These are phyloP conservation scores for Drosophila seguyi DNA, from an alignment of 1,140 invertebrate species.

Conservation along the genomic window DNA sequence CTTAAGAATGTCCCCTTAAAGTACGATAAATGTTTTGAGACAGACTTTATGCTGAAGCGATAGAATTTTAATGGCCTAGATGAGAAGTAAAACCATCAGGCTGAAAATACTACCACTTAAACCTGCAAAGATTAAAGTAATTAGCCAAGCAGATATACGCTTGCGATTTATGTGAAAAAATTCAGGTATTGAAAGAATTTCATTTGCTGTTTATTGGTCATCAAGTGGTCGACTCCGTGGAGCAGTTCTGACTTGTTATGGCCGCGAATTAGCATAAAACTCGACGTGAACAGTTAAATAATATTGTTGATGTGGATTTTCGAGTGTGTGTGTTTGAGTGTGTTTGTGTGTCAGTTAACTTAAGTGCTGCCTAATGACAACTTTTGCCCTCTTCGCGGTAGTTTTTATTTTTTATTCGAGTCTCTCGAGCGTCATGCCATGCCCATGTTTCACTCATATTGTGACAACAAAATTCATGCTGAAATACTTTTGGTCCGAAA, in stretches of 20 bases:
- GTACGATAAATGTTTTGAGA: constrained; percentile 1
- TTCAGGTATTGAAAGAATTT: constrained; percentile 15
- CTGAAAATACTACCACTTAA: constrained; percentile 1
- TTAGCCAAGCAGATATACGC: constrained; percentile 9
- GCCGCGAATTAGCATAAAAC: constrained; percentile 73
- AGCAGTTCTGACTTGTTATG: constrained; percentile 42
- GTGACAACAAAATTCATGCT: constrained; percentile 80
- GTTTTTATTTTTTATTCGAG: constrained; percentile 32
- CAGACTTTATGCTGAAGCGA: not conserved
- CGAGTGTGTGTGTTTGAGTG: constrained; percentile 6
- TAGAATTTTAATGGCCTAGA: not conserved
- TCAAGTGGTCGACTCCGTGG: constrained; percentile 33
- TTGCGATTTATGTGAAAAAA: constrained; percentile 6
- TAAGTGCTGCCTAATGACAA: constrained; percentile 76
- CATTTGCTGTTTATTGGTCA: constrained; percentile 46
- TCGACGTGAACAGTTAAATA: constrained; percentile 81
- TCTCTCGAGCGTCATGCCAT: constrained; percentile 32
- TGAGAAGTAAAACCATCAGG: constrained; percentile 1
- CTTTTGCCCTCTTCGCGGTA: constrained; percentile 35
- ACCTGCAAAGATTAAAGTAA: constrained; percentile 13
- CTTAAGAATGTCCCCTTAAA: constrained; percentile 3
- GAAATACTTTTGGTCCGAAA: constrained; percentile 73
- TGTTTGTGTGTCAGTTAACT: constrained; percentile 64
- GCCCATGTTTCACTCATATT: constrained; percentile 54
- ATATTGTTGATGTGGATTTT: constrained; percentile 60